Conservation (phyloP, 2,888 invertebrate genomes). For the Iphiclides podalirius region DNA sequence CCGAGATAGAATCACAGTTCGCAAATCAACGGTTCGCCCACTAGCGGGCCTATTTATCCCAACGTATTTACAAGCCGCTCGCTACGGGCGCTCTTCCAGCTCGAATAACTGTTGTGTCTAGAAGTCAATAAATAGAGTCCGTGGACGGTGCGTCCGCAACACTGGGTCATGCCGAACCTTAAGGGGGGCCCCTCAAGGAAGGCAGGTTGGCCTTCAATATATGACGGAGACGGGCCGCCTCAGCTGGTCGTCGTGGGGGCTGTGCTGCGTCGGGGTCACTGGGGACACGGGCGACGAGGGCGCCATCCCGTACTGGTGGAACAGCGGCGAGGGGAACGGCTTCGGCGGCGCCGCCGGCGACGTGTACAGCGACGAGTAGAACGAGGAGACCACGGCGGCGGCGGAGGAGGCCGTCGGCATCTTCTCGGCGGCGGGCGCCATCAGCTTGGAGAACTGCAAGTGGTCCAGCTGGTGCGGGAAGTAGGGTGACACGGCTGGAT, state of each 20-base stretch:
- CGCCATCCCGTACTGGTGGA: conserved; percentile 74
- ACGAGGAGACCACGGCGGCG: conserved; percentile 83
- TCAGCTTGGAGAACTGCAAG: conserved; percentile 82
- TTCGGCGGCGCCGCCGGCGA: conserved; percentile 75
- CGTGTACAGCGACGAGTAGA: conserved; percentile 85
- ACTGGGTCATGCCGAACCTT: conserved; percentile 52
- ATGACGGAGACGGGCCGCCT: conserved; percentile 86
- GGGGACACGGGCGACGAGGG: conserved; percentile 72
- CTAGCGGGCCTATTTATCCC: conserved; percentile 42
- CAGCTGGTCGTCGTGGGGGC: conserved; percentile 80
- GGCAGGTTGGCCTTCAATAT: conserved; percentile 80
- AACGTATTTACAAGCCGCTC: conserved; percentile 68
- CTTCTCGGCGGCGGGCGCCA: conserved; percentile 70
- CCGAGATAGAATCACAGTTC: conserved; percentile 73
- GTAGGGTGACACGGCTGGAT: conserved; percentile 85
- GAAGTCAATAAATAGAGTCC: conserved; percentile 67
- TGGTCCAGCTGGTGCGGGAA: conserved; percentile 88
- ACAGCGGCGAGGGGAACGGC: conserved; percentile 74
- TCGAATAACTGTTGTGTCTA: conserved; percentile 48
- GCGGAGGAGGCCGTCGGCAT: conserved; percentile 71
- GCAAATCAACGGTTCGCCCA: conserved; percentile 49
- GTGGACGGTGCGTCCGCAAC: conserved; percentile 45
- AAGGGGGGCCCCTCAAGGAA: conserved; percentile 58
- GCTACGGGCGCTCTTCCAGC: conserved; percentile 60
- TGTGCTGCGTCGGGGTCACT: conserved; percentile 66